phyloP scores from a whole-genome alignment of 2,888 invertebrate genomes.

The Hymenopus coronatus region DNA sequence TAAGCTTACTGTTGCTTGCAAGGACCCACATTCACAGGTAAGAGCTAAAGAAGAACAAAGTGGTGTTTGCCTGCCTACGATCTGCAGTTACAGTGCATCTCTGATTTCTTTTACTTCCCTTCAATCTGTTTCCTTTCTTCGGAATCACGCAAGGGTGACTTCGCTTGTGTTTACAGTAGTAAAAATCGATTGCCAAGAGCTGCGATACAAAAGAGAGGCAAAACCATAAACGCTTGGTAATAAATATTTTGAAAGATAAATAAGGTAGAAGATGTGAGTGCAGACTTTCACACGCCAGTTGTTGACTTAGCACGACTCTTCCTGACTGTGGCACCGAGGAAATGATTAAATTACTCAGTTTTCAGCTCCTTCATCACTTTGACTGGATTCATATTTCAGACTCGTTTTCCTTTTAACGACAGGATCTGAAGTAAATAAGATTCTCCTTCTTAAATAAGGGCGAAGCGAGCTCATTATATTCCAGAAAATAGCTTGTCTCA shows the following conservation, averaged over 20 bases:
- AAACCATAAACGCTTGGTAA: neutral
- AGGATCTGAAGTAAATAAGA: neutral
- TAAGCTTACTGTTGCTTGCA: too few species aligned
- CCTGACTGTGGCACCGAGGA: neutral
- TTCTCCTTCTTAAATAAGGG: neutral
- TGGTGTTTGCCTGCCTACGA: too few species aligned
- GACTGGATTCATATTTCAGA: constrained; percentile 17
- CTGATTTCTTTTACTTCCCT: too few species aligned
- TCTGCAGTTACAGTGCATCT: too few species aligned
- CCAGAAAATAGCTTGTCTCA: too few species aligned
- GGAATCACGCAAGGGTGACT: too few species aligned
- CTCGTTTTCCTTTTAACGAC: neutral
- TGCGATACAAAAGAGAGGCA: neutral
- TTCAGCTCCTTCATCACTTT: constrained; percentile 9
- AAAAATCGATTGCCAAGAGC: too few species aligned
- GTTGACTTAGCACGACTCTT: neutral
- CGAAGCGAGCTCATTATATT: too few species aligned
- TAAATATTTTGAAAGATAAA: neutral
- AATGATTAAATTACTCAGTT: constrained; percentile 14
- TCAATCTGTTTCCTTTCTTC: too few species aligned
- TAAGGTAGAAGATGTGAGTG: neutral
- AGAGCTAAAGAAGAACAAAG: too few species aligned
- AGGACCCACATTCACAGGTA: too few species aligned
- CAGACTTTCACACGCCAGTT: neutral
- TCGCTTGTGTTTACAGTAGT: too few species aligned